Evolutionary conservation across 2,113 vertebrate genomes (phyloP).

Genomic region (Atherinomorus stipes): DNA sequence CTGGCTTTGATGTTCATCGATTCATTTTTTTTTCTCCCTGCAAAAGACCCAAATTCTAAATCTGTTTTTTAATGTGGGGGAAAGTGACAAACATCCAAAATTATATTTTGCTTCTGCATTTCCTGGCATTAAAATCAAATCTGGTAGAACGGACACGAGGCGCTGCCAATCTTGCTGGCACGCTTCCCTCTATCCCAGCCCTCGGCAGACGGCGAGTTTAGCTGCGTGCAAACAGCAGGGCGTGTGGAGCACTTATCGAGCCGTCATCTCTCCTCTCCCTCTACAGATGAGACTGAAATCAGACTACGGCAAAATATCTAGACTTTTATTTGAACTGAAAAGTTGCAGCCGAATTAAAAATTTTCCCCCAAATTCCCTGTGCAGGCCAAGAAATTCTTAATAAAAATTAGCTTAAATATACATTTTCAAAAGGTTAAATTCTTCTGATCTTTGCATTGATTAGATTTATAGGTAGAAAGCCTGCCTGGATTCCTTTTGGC

Average conservation of each 20-base stretch:
- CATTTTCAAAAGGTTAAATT: background rate
- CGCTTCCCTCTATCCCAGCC: slow-evolving; percentile 16
- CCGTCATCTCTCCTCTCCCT: slow-evolving; percentile 3
- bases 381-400: background rate
- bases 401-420: background rate
- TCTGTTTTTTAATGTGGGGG: slow-evolving; percentile 7
- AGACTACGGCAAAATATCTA: background rate
- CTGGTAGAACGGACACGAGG: slow-evolving; percentile 23
- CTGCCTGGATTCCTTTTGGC: background rate
- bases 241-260: slow-evolving; percentile 21
- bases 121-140: slow-evolving; percentile 40
- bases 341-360: background rate
- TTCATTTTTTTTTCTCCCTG: background rate
- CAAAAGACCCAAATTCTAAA: slow-evolving; percentile 21
- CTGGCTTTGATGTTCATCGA: slow-evolving; percentile 9
- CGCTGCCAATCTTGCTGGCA: slow-evolving; percentile 32
- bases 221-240: slow-evolving; percentile 25
- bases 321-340: background rate
- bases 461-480: background rate
- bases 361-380: background rate
- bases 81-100: slow-evolving; percentile 33
- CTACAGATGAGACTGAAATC: background rate
- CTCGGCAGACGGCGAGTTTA: slow-evolving; percentile 35
- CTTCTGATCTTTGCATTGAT: background rate
- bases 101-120: slow-evolving; percentile 43